A percentile compares a stretch with the other conserved stretches of the same genome.
Evolutionary conservation across 1,140 invertebrate genomes (phyloP).

Genomic region (Plectrocnemia conspersa): DNA sequence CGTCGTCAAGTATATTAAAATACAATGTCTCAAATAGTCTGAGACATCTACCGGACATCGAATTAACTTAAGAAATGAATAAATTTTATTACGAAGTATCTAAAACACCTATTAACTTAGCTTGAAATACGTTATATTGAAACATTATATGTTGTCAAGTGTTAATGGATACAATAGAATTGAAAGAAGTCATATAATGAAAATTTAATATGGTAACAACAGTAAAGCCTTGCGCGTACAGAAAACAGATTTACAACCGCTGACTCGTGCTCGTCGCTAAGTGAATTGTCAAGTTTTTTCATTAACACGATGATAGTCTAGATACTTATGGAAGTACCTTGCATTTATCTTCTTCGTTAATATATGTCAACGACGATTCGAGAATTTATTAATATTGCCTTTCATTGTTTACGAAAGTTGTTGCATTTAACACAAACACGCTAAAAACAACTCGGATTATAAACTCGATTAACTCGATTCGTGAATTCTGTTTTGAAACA

Average conservation of each 20-base stretch:
- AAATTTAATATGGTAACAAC: not conserved
- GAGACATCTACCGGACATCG: no score
- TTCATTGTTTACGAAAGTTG: no score
- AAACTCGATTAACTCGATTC: no score
- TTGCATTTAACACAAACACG: no score
- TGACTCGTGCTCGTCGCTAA: slow-evolving; percentile 5
- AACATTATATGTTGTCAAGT: not conserved
- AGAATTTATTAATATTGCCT: slow-evolving; percentile 24
- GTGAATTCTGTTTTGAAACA: no score
- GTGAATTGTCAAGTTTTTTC: slow-evolving; percentile 26
- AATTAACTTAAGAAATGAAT: no score
- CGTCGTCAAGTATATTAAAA: not conserved
- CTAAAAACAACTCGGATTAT: no score
- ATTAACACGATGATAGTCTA: slow-evolving; percentile 23
- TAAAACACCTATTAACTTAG: not conserved
- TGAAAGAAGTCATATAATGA: not conserved
- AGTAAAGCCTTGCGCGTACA: not conserved
- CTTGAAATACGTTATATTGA: not conserved
- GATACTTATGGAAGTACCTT: slow-evolving; percentile 20
- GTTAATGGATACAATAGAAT: not conserved
- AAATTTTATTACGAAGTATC: no score
- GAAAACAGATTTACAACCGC: not conserved
- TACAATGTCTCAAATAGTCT: no score
- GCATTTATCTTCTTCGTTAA: slow-evolving; percentile 28
- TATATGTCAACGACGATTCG: slow-evolving; percentile 25